phyloP scores from a whole-genome alignment of 2,888 invertebrate genomes.

The Rhaphigaster nebulosa region DNA sequence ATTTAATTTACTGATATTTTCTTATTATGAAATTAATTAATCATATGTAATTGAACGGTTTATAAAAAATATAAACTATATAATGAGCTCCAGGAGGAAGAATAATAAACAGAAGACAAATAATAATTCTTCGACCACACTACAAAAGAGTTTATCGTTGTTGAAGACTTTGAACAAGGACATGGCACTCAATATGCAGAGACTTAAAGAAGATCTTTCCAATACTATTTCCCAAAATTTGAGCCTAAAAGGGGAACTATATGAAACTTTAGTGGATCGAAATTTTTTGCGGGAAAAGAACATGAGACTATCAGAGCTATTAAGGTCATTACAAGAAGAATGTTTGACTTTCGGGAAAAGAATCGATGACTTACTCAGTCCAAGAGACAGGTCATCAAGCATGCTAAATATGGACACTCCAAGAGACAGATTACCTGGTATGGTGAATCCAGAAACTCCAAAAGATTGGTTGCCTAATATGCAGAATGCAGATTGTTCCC shows the following conservation, averaged over 20 bases:
- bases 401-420: not conserved
- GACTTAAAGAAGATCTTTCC: conserved; percentile 13
- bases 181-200: not conserved
- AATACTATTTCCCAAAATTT: not conserved
- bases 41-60: not conserved
- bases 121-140: not conserved
- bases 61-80: not conserved
- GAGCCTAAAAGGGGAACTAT: not conserved
- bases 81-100: not conserved
- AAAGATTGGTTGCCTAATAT: not conserved
- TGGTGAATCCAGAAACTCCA: not conserved
- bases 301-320: not conserved
- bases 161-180: conserved; percentile 20
- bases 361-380: not conserved
- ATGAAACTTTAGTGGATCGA: not conserved
- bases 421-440: not conserved
- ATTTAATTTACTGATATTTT: not conserved
- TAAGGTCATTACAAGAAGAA: not conserved
- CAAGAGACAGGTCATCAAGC: not conserved
- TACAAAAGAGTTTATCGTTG: not conserved
- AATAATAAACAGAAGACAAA: not conserved
- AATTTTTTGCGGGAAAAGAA: not conserved
- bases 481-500: not conserved
- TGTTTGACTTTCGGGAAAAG: not conserved
- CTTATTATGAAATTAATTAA: not conserved